phyloP scores from a whole-genome alignment of 2,888 invertebrate species.

The Plemyria rubiginata region DNA sequence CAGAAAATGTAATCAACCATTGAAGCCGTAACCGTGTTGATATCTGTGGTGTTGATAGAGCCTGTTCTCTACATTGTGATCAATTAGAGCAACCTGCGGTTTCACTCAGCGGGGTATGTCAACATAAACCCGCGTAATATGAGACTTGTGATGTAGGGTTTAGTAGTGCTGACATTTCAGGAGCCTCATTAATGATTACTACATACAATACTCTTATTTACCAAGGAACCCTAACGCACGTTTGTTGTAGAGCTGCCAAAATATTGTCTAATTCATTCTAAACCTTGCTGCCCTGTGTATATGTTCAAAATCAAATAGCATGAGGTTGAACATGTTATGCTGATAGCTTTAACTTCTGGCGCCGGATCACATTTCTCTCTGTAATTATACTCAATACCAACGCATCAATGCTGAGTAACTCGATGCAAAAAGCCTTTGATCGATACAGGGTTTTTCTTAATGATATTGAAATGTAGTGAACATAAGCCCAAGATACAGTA shows the following conservation, averaged over 20 bases:
- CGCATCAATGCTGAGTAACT: constrained; percentile 57
- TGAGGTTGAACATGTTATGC: constrained; percentile 28
- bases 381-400: constrained; percentile 53
- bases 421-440: constrained; percentile 47
- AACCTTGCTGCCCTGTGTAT: constrained; percentile 23
- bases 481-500: constrained; percentile 10
- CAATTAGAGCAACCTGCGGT: constrained; percentile 45
- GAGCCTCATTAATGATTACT: constrained; percentile 34
- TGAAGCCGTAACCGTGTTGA: background rate
- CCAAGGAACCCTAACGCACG: constrained; percentile 22
- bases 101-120: constrained; percentile 33
- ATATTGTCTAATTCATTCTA: constrained; percentile 10
- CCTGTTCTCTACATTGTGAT: constrained; percentile 36
- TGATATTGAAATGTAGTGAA: constrained; percentile 26
- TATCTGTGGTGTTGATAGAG: too few species aligned
- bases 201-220: constrained; percentile 21
- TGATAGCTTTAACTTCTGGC: constrained; percentile 47
- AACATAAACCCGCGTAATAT: constrained; percentile 42
- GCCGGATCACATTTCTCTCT: constrained; percentile 61
- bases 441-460: constrained; percentile 30
- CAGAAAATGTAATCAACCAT: constrained; percentile 12
- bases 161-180: constrained; percentile 38
- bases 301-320: constrained; percentile 30
- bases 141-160: constrained; percentile 40
- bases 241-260: constrained; percentile 14